Base-by-base conservation (phyloP, 2,888 invertebrate species). In the Temnothorax rugatulus region DNA sequence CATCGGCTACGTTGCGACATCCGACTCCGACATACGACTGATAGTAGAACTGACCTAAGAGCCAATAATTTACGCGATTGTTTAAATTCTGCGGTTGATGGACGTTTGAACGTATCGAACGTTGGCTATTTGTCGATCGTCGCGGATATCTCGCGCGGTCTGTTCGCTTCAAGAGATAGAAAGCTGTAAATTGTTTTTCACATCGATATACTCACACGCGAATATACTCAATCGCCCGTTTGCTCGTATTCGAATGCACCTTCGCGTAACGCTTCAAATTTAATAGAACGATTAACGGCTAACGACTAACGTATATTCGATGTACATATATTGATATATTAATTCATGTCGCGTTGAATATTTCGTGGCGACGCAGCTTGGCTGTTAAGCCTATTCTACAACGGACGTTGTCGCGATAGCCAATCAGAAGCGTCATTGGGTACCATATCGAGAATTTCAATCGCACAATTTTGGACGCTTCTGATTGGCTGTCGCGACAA, bases 101-200 rank as follows among this genome's bases (percentile, higher is more conserved):
- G 18, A 34, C 34, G n/a, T 34, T 1, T 2, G 18, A 29, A 29
- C 29, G 29, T 9, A n/a, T 61, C 9, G 34, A 61, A 29, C 4
- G 61, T n/a, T 34, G 34, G 61, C 38, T n/a, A 38, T 38, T 63
- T 38, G 63, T 38, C 63, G 11, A 34, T 63, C 63, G n/a, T 63
- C 38, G n/a, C 63, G 2, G n/a, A 2, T 63, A n/a, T n/a, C 5
- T 2, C 38, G 5, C 61, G 38, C 13, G 29, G 1, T 63, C 11
- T 11, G 8, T 63, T 18, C n/a, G n/a, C 11, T 63, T 5, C 5
- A n/a, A 11, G 25, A 52, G 57, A 54, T 11, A 54, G 25, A 18
- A 9, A 34, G 18, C 2, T 2, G 9, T 61, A 34, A 34, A 34
- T 61, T n/a, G 41, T 64, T 21, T 41, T 41, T 64, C n/a, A 63